phyloP scores from a whole-genome alignment of 2,888 invertebrate species.

The Noctua fimbriata region DNA sequence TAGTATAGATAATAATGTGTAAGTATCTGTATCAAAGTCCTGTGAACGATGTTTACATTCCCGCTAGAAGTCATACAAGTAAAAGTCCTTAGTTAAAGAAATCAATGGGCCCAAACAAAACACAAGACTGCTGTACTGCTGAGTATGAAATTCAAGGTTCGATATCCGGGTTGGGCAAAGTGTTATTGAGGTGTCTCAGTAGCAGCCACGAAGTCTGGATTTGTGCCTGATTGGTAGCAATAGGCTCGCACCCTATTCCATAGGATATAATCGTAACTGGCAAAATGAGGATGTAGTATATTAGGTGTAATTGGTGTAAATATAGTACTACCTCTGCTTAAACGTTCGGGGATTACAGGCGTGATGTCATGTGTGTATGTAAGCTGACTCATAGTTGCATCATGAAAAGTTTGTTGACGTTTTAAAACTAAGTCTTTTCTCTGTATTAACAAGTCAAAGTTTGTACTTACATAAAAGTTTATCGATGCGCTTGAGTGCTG shows the following conservation, averaged over 20 bases:
- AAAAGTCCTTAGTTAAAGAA: not conserved
- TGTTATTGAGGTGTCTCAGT: not conserved
- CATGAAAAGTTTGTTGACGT: not conserved
- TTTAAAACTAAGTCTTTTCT: not conserved
- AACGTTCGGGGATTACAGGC: too few relatives aligned
- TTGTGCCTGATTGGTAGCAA: too few relatives aligned
- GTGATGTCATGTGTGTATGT: too few relatives aligned
- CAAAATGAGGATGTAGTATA: too few relatives aligned
- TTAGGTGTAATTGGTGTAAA: too few relatives aligned
- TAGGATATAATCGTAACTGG: too few relatives aligned
- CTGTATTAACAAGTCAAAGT: not conserved
- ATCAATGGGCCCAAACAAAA: too few relatives aligned
- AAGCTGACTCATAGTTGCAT: not conserved
- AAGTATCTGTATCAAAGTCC: not conserved
- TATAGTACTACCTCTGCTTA: too few relatives aligned
- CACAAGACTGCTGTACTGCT: not conserved
- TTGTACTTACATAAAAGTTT: not conserved
- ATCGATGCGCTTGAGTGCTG: not conserved
- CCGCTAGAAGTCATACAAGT: not conserved
- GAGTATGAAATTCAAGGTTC: not conserved
- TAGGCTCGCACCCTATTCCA: too few relatives aligned
- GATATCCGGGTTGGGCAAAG: not conserved
- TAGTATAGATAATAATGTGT: not conserved
- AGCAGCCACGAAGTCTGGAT: too few relatives aligned
- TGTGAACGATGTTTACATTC: not conserved